These are phyloP conservation scores for Champsocephalus esox DNA, from an alignment of 2,797 vertebrate species.

Conservation along the genomic window DNA sequence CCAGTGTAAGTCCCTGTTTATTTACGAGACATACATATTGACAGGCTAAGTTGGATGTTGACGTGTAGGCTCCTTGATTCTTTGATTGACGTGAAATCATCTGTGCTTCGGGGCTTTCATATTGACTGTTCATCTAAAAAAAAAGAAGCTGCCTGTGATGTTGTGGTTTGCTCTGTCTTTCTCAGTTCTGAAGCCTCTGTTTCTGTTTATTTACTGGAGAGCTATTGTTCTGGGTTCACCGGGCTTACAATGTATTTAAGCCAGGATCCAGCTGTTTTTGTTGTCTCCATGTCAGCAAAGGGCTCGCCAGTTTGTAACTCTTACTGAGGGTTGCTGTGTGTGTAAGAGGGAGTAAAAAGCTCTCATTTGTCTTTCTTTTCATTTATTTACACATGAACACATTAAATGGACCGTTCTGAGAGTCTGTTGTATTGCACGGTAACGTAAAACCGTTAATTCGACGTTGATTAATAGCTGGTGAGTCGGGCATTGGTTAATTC, in stretches of 20 bases:
- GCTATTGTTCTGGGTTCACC: constrained; percentile 52
- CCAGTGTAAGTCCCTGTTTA: constrained; percentile 52
- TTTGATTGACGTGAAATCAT: constrained; percentile 66
- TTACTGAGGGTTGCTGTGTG: constrained; percentile 22
- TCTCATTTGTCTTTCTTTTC: constrained; percentile 13
- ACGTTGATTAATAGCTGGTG: constrained; percentile 74
- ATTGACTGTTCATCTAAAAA: constrained; percentile 66
- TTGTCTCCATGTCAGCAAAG: constrained; percentile 51
- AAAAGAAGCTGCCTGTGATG: constrained; percentile 61
- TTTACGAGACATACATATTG: constrained; percentile 55
- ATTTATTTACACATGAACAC: constrained; percentile 22
- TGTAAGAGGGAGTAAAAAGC: not conserved
- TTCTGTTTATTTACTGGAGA: constrained; percentile 48
- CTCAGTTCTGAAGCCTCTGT: constrained; percentile 18
- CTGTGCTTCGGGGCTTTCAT: constrained; percentile 60
- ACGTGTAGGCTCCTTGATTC: constrained; percentile 62
- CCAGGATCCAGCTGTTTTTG: constrained; percentile 50
- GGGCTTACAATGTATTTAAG: constrained; percentile 48
- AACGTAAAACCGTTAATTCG: constrained; percentile 75
- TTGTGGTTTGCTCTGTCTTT: constrained; percentile 31
- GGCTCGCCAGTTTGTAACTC: constrained; percentile 37
- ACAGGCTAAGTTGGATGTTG: constrained; percentile 59
- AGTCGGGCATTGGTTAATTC: constrained; percentile 58
- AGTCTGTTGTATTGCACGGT: constrained; percentile 22
- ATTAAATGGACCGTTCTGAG: constrained; percentile 9